These are phyloP conservation scores for Lapara coniferarum DNA, from an alignment of 2,888 invertebrate genomes.

Conservation along the genomic window DNA sequence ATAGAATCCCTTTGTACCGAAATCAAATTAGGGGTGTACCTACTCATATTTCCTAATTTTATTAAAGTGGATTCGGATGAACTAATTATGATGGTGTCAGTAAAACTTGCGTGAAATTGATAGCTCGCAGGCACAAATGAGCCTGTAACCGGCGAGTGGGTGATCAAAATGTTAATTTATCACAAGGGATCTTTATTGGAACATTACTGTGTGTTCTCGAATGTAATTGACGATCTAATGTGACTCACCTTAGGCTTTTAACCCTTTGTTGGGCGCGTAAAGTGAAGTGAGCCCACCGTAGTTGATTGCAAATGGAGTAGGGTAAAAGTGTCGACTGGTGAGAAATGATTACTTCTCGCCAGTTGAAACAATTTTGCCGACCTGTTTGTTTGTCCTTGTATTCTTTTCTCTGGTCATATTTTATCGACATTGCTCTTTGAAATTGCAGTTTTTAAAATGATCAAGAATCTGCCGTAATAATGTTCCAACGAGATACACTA, in stretches of 20 bases:
- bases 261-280: neutral
- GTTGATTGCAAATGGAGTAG: no score
- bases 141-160: slow-evolving; percentile 40
- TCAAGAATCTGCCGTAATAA: no score
- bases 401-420: no score
- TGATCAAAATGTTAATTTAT: slow-evolving; percentile 54
- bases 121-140: slow-evolving; percentile 45
- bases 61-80: slow-evolving; percentile 38
- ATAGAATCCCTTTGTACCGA: slow-evolving; percentile 6
- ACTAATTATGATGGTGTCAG: slow-evolving; percentile 46
- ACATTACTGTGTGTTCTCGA: slow-evolving; percentile 32
- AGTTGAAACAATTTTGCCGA: no score
- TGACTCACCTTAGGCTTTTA: neutral
- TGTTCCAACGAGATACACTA: no score
- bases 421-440: no score
- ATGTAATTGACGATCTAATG: neutral
- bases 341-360: no score
- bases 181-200: slow-evolving; percentile 42
- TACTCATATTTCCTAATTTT: slow-evolving; percentile 25
- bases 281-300: neutral
- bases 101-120: slow-evolving; percentile 50
- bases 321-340: no score
- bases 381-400: no score
- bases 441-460: no score
- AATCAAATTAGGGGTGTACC: neutral